Conservation (phyloP, 92 coral and sea anemone species). For the Heteractis magnifica region DNA sequence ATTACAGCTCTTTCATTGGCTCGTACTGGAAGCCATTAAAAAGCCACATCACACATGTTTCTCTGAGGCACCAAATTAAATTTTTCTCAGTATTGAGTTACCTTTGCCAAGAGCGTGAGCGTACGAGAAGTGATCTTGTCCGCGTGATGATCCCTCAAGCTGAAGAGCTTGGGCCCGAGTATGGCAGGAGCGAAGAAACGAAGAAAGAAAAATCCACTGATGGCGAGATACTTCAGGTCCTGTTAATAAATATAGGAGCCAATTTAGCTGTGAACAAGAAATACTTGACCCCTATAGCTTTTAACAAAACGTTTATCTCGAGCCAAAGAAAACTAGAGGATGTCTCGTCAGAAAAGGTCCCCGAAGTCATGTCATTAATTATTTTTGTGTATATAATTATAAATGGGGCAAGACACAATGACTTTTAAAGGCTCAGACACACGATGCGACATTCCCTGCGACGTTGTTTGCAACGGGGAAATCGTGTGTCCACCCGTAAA, state of each 20-base stretch:
- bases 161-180: conserved; percentile 94
- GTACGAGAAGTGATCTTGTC: conserved; percentile 87
- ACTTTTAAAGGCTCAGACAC: no score
- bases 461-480: no score
- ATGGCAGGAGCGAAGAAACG: conserved; percentile 93
- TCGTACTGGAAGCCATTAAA: neutral
- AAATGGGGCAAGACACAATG: no score
- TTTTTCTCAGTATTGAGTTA: conserved; percentile 3
- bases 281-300: neutral
- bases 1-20: neutral
- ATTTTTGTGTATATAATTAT: no score
- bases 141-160: conserved; percentile 80
- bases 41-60: no score
- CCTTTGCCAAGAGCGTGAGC: conserved; percentile 87
- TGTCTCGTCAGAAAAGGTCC: no score
- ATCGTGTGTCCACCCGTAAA: no score
- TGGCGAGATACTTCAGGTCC: conserved; percentile 83
- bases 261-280: neutral
- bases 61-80: neutral
- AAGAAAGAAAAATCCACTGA: conserved; percentile 90
- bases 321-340: no score
- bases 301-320: no score
- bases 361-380: no score
- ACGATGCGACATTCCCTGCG: no score
- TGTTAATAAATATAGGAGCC: conserved; percentile 21